These are phyloP conservation scores for Meloidogyne exigua DNA, from an alignment of 1,140 invertebrate genomes.

Conservation along the genomic window DNA sequence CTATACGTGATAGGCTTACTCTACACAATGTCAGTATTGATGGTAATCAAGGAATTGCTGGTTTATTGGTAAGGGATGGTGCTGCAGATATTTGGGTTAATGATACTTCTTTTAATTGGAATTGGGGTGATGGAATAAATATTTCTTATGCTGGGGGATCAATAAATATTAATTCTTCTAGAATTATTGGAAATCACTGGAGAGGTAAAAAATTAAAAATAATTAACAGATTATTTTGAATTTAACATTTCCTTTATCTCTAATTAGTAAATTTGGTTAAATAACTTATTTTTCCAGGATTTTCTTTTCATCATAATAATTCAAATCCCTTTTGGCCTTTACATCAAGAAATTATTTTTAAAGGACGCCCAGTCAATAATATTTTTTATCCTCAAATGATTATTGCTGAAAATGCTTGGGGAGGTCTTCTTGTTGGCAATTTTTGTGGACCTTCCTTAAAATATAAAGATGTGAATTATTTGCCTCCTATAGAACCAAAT, in stretches of 20 bases:
- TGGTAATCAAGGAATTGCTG: conserved; percentile 82
- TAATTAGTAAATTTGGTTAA: no score
- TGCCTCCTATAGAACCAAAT: background rate
- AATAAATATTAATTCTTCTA: conserved; percentile 62
- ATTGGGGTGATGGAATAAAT: conserved; percentile 71
- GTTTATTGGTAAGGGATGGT: conserved; percentile 77
- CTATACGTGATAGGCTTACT: conserved; percentile 52
- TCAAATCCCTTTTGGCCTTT: conserved; percentile 53
- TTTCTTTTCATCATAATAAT: conserved; percentile 58
- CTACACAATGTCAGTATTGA: conserved; percentile 73
- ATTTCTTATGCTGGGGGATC: conserved; percentile 64
- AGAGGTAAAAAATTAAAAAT: conserved; percentile 35
- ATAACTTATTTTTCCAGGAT: conserved; percentile 43
- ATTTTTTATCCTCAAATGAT: conserved; percentile 58
- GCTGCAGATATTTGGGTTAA: conserved; percentile 73
- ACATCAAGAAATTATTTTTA: conserved; percentile 60
- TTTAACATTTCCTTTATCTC: no score
- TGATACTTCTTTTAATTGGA: conserved; percentile 80
- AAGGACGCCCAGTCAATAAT: conserved; percentile 62
- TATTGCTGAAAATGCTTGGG: conserved; percentile 62
- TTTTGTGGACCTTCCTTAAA: conserved; percentile 76
- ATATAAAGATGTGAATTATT: conserved; percentile 64
- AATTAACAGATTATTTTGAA: background rate
- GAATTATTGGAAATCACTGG: conserved; percentile 56
- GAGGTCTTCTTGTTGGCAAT: conserved; percentile 76